Percentiles rank a stretch among this genome's conserved stretches.
Evolutionary conservation across 2,113 vertebrate genomes (phyloP).

Genomic region (Ploceus nigricollis): DNA sequence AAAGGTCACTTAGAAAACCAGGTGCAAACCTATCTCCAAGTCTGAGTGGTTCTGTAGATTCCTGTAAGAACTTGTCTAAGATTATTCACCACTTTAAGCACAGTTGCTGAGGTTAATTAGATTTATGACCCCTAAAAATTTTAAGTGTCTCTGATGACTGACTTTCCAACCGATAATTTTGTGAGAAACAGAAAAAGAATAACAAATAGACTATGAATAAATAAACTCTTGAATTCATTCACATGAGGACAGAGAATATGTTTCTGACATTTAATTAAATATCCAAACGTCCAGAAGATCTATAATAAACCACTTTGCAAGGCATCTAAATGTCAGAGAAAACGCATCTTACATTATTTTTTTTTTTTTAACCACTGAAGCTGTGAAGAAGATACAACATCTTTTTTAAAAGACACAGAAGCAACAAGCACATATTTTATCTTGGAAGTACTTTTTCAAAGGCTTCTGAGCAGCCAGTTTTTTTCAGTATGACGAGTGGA

Average conservation of each 20-base stretch:
- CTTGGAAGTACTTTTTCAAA: conserved; percentile 67
- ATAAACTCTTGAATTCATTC: conserved; percentile 57
- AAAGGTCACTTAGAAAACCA: conserved; percentile 50
- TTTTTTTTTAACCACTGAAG: neutral
- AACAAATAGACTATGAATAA: conserved; percentile 70
- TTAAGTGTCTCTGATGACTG: conserved; percentile 72
- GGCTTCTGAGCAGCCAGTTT: conserved; percentile 31
- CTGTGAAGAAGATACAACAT: conserved; percentile 53
- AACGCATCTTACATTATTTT: conserved; percentile 51
- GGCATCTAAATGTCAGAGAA: conserved; percentile 70
- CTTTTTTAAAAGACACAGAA: conserved; percentile 42
- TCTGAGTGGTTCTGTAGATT: neutral
- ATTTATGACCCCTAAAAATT: conserved; percentile 72
- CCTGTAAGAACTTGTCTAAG: conserved; percentile 39
- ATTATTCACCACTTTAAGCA: conserved; percentile 58
- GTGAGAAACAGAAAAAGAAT: conserved; percentile 66
- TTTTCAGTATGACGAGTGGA: conserved; percentile 15
- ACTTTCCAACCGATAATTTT: conserved; percentile 69
- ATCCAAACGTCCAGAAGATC: conserved; percentile 70
- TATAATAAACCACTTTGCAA: conserved; percentile 73
- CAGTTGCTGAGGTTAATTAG: conserved; percentile 76
- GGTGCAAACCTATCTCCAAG: conserved; percentile 1
- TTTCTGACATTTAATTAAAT: conserved; percentile 78
- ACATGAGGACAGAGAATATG: conserved; percentile 55
- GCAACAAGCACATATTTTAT: conserved; percentile 66